Conservation (phyloP, 2,888 invertebrate genomes). For the Xestobium rufovillosum region DNA sequence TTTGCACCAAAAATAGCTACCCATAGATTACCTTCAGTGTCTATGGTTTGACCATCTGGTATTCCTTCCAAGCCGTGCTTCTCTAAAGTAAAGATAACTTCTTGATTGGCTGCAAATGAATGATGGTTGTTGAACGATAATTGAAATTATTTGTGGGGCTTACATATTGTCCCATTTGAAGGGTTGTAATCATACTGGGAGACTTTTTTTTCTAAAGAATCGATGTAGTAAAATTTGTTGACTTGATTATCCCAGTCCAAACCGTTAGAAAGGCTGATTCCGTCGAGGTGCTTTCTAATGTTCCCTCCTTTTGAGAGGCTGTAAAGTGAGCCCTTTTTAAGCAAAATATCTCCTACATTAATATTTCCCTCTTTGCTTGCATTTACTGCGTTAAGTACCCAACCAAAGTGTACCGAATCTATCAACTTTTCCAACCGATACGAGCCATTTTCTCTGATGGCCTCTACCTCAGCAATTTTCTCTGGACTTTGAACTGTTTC, state of each 20-base stretch:
- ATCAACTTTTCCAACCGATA: slow-evolving; percentile 78
- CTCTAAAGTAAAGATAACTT: slow-evolving; percentile 50
- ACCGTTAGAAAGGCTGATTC: slow-evolving; percentile 66
- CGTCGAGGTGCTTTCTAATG: slow-evolving; percentile 33
- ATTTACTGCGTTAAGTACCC: no score
- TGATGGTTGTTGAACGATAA: slow-evolving; percentile 39
- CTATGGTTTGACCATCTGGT: slow-evolving; percentile 55
- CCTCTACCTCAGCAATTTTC: slow-evolving; percentile 52
- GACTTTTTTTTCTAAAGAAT: slow-evolving; percentile 59
- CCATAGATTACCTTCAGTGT: slow-evolving; percentile 68
- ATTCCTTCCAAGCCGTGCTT: slow-evolving; percentile 42
- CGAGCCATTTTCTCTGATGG: slow-evolving; percentile 51
- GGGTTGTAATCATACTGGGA: slow-evolving; percentile 67
- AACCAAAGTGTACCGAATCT: slow-evolving; percentile 65
- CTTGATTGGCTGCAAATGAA: slow-evolving; percentile 53
- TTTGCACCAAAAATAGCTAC: slow-evolving; percentile 65
- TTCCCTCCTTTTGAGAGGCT: slow-evolving; percentile 28
- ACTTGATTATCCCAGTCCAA: slow-evolving; percentile 64
- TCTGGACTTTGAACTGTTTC: slow-evolving; percentile 45
- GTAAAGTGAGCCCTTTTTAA: slow-evolving; percentile 51
- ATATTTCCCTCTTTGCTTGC: no score
- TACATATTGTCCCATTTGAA: slow-evolving; percentile 56
- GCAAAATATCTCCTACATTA: no score
- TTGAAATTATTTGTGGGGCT: slow-evolving; percentile 9
- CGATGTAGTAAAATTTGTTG: slow-evolving; percentile 67